Evolutionary conservation across 2,888 invertebrate species (phyloP).

Genomic region (Ecliptopera silaceata): DNA sequence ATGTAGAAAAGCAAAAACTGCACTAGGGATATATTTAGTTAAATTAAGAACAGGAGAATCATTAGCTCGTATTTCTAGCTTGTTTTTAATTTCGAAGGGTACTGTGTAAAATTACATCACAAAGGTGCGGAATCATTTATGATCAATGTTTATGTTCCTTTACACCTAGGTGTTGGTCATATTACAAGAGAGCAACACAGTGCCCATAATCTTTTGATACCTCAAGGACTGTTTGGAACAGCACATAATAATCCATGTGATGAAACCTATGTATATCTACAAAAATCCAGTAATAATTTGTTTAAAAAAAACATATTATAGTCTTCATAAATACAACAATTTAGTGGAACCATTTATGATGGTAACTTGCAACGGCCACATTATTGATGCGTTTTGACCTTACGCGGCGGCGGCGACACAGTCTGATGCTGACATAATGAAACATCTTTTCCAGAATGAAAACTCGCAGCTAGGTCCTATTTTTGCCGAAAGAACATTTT

Average conservation of each 20-base stretch:
- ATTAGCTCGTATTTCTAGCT: no score
- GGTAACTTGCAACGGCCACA: background rate
- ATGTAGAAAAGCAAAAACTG: background rate
- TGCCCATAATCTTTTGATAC: background rate
- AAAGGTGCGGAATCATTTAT: background rate
- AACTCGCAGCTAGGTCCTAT: background rate
- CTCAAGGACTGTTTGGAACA: background rate
- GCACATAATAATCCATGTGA: background rate
- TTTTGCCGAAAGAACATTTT: background rate
- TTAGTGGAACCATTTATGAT: background rate
- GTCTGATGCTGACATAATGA: background rate
- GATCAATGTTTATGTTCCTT: background rate
- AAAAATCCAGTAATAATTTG: background rate
- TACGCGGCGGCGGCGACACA: background rate
- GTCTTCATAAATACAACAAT: background rate
- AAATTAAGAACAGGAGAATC: background rate
- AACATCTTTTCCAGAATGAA: background rate
- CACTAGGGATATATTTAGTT: background rate
- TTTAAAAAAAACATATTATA: background rate
- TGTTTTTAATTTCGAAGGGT: no score
- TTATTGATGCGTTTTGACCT: background rate
- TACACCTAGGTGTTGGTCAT: background rate
- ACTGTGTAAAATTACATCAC: no score
- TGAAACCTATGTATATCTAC: background rate
- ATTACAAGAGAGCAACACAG: background rate